Conservation (phyloP, 2,888 invertebrate species). For the Conops quadrifasciatus region DNA sequence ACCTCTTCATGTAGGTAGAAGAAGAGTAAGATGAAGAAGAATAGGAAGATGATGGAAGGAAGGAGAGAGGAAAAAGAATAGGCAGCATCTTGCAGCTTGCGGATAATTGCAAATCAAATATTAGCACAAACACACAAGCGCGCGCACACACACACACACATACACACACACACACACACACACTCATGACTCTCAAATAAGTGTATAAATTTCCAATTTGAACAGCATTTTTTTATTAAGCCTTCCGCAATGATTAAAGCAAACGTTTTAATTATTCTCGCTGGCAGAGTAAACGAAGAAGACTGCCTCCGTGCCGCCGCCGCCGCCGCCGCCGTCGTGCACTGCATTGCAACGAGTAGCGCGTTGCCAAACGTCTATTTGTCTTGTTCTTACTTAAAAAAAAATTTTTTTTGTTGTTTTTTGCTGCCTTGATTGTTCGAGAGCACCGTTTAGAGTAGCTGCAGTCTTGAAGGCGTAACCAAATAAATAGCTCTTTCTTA, state of each 20-base stretch:
- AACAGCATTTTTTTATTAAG: slow-evolving; percentile 16
- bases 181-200: too few relatives aligned
- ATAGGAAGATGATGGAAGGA: too few relatives aligned
- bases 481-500: slow-evolving; percentile 30
- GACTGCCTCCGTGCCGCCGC: background rate
- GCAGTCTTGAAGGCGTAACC: slow-evolving; percentile 26
- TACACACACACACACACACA: slow-evolving; percentile 8
- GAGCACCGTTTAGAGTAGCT: background rate
- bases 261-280: slow-evolving; percentile 25
- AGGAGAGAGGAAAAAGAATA: too few relatives aligned
- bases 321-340: background rate
- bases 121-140: background rate
- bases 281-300: background rate
- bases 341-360: background rate
- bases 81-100: background rate
- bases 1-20: too few relatives aligned
- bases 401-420: slow-evolving; percentile 1
- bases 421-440: too few relatives aligned
- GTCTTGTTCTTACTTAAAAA: too few relatives aligned
- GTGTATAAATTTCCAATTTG: background rate
- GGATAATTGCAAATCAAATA: slow-evolving; percentile 25
- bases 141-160: background rate
- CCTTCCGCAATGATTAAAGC: slow-evolving; percentile 24
- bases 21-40: too few relatives aligned
- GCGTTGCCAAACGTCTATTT: background rate